Base-by-base conservation (phyloP, 2,888 invertebrate species). In the Hetaerina titia region DNA sequence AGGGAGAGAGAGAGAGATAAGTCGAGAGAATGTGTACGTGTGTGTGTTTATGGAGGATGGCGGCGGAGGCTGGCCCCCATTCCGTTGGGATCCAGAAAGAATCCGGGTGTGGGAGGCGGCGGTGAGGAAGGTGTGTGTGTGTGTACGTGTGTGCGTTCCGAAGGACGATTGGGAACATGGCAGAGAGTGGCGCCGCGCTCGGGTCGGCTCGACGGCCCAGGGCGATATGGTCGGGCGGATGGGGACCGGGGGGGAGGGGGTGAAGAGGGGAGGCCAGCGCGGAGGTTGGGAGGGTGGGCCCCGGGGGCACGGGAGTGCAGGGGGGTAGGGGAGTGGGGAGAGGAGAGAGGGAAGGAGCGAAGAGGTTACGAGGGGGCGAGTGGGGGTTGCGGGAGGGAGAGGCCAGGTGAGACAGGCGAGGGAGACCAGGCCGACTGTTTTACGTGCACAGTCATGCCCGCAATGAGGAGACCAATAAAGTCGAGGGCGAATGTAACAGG, bases 391-490 rank as follows among this genome's bases (percentile, higher is more conserved):
- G 69, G 64, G 22, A n/a, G n/a, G 64, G 19, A 45, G 64, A 69
- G 92, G 64, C 5, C 45, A 56, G 92, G 69, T 22, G 63, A 1
- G 19, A 25, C 22, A 45, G 69, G 69, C 15, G 69, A 22, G 56
- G 69, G 1, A 19, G 64, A 22, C 81, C 81, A 25, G 22, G 63
- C 8, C 15, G 45, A 87, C 69, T 92, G 69, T 92, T 92, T 92
- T 92, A 92, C 92, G 69, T 92, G 92, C 92, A 92, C 64, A 92
- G 69, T 92, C 92, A 92, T 69, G 69, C 64, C 69, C 92, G 69
- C 92, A 92, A 92, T 74, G 92, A 92, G 92, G 64, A 64, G 45
- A 92, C 92, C 92, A 92, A 92, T 92, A 92, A 92, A 92, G 92
- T 92, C 69, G 56, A 92, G 92, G 92, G 69, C 69, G 92, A 92